Percentiles rank a stretch among this genome's conserved stretches.
phyloP scores from a whole-genome alignment of 2,113 vertebrate genomes.

The Hippocampus zosterae region DNA sequence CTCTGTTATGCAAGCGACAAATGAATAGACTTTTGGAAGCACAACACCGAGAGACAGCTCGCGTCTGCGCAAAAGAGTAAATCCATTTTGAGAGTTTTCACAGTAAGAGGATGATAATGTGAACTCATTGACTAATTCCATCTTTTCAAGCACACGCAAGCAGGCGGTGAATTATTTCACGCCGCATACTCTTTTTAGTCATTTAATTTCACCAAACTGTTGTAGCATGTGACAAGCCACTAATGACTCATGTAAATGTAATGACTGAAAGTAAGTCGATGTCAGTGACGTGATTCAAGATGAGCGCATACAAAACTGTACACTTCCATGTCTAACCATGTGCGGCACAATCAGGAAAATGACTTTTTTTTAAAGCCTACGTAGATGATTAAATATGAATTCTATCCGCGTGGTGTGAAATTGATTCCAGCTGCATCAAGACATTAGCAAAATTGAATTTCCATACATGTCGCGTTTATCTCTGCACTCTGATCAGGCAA shows the following conservation, averaged over 20 bases:
- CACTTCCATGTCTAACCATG: background rate
- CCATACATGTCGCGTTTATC: background rate
- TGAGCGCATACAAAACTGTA: background rate
- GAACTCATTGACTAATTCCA: slow-evolving; percentile 12
- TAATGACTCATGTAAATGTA: slow-evolving; percentile 48
- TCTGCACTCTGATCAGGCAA: background rate
- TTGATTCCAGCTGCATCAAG: slow-evolving; percentile 23
- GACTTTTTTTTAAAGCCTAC: slow-evolving; percentile 23
- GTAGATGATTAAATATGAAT: slow-evolving; percentile 37
- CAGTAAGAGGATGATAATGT: slow-evolving; percentile 8
- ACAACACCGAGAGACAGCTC: slow-evolving; percentile 4
- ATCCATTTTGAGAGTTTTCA: slow-evolving; percentile 5
- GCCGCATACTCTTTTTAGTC: slow-evolving; percentile 9
- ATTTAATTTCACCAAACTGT: slow-evolving; percentile 27
- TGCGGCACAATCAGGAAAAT: slow-evolving; percentile 22
- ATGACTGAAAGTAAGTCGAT: slow-evolving; percentile 24
- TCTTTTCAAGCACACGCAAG: slow-evolving; percentile 21
- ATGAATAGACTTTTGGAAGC: slow-evolving; percentile 9
- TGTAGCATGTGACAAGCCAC: slow-evolving; percentile 34
- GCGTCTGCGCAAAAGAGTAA: slow-evolving; percentile 1
- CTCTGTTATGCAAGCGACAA: slow-evolving; percentile 4
- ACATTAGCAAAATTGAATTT: slow-evolving; percentile 8
- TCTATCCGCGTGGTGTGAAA: slow-evolving; percentile 34
- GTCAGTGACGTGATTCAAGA: background rate
- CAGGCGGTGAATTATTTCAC: slow-evolving; percentile 21